phyloP scores from a whole-genome alignment of 2,797 vertebrate genomes.

The Poecilia picta region DNA sequence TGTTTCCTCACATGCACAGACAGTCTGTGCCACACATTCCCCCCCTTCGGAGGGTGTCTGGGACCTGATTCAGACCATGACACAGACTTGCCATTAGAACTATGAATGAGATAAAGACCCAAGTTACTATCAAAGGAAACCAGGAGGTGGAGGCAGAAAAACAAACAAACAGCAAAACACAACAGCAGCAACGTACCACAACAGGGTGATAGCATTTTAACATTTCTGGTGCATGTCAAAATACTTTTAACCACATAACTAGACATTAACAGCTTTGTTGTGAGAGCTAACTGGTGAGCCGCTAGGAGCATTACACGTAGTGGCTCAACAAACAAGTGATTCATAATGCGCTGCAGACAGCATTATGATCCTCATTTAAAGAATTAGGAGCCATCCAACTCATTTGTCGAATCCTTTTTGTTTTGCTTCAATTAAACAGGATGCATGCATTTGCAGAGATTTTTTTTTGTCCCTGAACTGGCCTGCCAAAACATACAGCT shows the following conservation, averaged over 20 bases:
- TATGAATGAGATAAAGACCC: constrained; percentile 97
- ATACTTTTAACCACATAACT: constrained; percentile 51
- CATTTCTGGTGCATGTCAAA: constrained; percentile 74
- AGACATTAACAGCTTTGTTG: constrained; percentile 46
- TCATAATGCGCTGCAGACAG: constrained; percentile 78
- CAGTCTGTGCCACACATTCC: constrained; percentile 98
- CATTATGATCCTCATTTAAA: constrained; percentile 75
- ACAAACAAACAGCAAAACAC: constrained; percentile 66
- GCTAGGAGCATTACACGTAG: constrained; percentile 34
- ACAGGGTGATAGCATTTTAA: constrained; percentile 72
- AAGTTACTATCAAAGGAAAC: constrained; percentile 83
- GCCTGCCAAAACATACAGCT: constrained; percentile 52
- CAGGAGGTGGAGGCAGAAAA: constrained; percentile 61
- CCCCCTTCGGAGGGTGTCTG: constrained; percentile 94
- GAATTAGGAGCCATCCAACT: constrained; percentile 47
- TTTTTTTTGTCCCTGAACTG: constrained; percentile 39
- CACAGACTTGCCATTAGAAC: constrained; percentile 99
- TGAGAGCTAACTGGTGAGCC: constrained; percentile 36
- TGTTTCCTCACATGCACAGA: constrained; percentile 99
- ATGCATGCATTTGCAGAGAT: constrained; percentile 62
- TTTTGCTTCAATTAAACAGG: constrained; percentile 35
- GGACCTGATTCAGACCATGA: constrained; percentile 99
- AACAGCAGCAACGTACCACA: constrained; percentile 57
- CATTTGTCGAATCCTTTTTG: constrained; percentile 19
- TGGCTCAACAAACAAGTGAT: constrained; percentile 57